Evolutionary conservation across 2,888 invertebrate genomes (phyloP), one percentile per base, ranked within the genome.

Genomic region (Yponomeuta sedellus): DNA sequence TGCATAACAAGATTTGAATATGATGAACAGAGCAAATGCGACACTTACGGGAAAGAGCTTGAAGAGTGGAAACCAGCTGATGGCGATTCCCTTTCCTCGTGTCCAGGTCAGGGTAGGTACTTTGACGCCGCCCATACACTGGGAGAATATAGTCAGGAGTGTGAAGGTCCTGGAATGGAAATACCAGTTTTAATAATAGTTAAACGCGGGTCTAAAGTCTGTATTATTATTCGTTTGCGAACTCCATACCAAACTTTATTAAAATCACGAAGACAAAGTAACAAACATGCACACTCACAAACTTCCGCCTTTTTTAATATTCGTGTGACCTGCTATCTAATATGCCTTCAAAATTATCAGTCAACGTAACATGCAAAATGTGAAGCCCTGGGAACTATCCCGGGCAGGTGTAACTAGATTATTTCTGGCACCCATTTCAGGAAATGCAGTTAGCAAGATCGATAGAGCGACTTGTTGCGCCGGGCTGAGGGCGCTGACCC

Each of bases 101-200:
- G 88, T 91, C 81, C 94, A 95, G 0, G 90, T 79, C 25, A 93
- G 73, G 1, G 93, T 82, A 0, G 96, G 96, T 52, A 94, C 84
- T 59, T 84, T 83, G 25, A 94, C 94, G 70, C 94, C 92, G 0
- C 93, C 92, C 89, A 96, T 91, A 74, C 96, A 94, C 84, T 97
- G 96, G 0, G 96, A 97, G 81, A 96, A 96, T 65, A 96, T 78
- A 0, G 96, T 95, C 74, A 97, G 86, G 85, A 97, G 89, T 0
- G 92, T 85, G 69, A 96, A 94, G 0, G 96, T 97, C 72, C 95
- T 95, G 88, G 3, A 58, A 58, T 10, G 11, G 58, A 20, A 10
- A 58, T 2, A n/a, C 3, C n/a, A 19, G 58, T 16, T 57, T 57
- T n/a, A 20, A 57, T 57, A n/a, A 19, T n/a, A 19, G 57, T 20